Base-by-base conservation (phyloP, 1,140 invertebrate genomes). In the Subanguina moxae region DNA sequence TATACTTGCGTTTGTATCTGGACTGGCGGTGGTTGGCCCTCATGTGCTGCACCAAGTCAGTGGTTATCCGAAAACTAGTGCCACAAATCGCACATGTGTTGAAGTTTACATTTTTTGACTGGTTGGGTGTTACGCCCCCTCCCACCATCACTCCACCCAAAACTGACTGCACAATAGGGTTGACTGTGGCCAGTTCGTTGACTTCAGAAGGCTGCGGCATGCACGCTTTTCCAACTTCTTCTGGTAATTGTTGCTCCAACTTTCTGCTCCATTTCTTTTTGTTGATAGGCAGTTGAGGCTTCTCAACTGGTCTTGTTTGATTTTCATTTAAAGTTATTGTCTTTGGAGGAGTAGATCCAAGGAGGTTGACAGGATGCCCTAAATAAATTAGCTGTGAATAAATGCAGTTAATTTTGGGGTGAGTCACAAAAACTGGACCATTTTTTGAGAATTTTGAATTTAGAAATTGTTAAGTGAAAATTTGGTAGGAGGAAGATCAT, bases 1-100 rank as follows among this genome's bases (percentile, higher is more conserved):
- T 11, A 42, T 58, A 11, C 57, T 58, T 58, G 11, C 57, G 57
- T 19, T 58, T 58, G 19, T 58, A 58, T 58, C 19, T 58, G 21
- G 9, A 11, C 19, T 21, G 21, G 9, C 57, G 57, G 57, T 58
- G 57, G 28, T 58, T 58, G 57, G 57, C 11, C 11, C 57, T 9
- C 57, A 58, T 58, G 57, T 58, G 57, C 19, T 58, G 57, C 19
- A 58, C 57, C 57, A 58, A 58, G 19, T 58, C 57, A 58, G 11
- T 58, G 11, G 57, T 58, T 11, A 58, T 13, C 11, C 57, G 57
- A 58, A 58, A 58, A 23, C 28, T 42, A 13, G 57, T 19, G 11
- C 57, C 9, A 19, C 57, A 58, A 11, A 23, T 21, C 11, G 57
- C 57, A 42, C 57, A 58, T 21, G 28, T 42, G 57, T 58, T 58